Base-by-base conservation (phyloP, 2,797 vertebrate genomes). In the Chrosomus eos region DNA sequence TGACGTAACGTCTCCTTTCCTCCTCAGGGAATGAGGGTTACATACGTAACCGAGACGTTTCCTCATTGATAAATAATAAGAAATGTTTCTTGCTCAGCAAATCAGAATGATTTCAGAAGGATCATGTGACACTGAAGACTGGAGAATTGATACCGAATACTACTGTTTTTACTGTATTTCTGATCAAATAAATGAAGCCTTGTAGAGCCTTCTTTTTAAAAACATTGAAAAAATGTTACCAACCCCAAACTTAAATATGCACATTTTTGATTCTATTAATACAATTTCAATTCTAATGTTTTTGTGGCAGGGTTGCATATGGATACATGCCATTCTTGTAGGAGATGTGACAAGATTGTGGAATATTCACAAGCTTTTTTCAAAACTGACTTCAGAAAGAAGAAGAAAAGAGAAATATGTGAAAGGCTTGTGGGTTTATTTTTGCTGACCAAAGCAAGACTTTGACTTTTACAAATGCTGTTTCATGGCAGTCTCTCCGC, bases 401-500 rank as follows among this genome's bases (percentile, higher is more conserved):
- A 80, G 28, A 64, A 68, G 71, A 84, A 79, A 26, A 78, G 36
- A 71, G 23, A 26, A 84, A 84, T 72, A 4, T 71, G 38, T 60
- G 82, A 78, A 79, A 79, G 21, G 66, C 75, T 79, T 19, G 67
- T 80, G 76, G 53, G 68, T 66, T 80, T 80, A 33, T 40, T 84
- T 84, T 80, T 79, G 83, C 76, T 85, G 83, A 85, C 83, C 43
- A 73, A 80, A 85, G 83, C 83, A 80, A 43, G 33, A 85, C 43
- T 79, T 78, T 62, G 83, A 80, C 76, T 78, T 86, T 82, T 72
- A 86, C 68, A 86, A 86, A 82, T 86, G 51, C 64, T 68, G 79
- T 71, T 86, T 86, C 79, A 86, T 71, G 64, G 73, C 64, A 82
- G 48, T 62, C 80, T 82, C 53, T 62, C 66, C 14, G 36, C 76